A percentile compares a stretch with the other conserved stretches of the same genome.
Evolutionary conservation across 1,140 invertebrate species (phyloP).

Genomic region (Drosophila lini): DNA sequence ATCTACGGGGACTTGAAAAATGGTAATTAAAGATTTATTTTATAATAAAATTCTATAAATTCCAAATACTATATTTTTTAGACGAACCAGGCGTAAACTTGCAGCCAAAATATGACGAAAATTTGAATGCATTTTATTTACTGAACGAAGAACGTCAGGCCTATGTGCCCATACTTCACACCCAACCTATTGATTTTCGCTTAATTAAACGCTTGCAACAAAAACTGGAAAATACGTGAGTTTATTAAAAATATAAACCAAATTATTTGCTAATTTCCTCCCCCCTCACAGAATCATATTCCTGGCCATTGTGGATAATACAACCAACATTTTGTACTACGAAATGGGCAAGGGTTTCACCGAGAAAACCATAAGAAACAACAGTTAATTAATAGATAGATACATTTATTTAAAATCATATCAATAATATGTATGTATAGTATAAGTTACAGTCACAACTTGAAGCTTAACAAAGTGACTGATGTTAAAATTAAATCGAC

Average conservation of each 20-base stretch:
- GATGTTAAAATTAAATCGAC: conserved; percentile 32
- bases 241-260: not conserved
- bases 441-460: conserved; percentile 73
- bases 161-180: conserved; percentile 51
- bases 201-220: conserved; percentile 41
- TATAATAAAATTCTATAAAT: not conserved
- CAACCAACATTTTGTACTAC: conserved; percentile 68
- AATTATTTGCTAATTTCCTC: not conserved
- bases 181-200: conserved; percentile 50
- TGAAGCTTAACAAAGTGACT: conserved; percentile 30
- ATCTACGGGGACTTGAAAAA: conserved; percentile 58
- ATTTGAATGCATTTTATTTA: conserved; percentile 55
- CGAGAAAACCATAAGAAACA: conserved; percentile 24
- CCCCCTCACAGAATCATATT: conserved; percentile 5
- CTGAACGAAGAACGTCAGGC: not conserved
- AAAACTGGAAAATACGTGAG: conserved; percentile 29
- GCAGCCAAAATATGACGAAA: conserved; percentile 36
- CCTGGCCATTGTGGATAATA: conserved; percentile 64
- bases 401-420: conserved; percentile 82
- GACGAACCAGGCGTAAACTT: conserved; percentile 24
- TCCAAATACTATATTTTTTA: not conserved
- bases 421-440: conserved; percentile 30
- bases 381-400: conserved; percentile 62
- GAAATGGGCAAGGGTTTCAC: conserved; percentile 41
- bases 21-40: conserved; percentile 10